Conservation (phyloP, 2,113 vertebrate species). For the Ptilorrhoa leucosticta region DNA sequence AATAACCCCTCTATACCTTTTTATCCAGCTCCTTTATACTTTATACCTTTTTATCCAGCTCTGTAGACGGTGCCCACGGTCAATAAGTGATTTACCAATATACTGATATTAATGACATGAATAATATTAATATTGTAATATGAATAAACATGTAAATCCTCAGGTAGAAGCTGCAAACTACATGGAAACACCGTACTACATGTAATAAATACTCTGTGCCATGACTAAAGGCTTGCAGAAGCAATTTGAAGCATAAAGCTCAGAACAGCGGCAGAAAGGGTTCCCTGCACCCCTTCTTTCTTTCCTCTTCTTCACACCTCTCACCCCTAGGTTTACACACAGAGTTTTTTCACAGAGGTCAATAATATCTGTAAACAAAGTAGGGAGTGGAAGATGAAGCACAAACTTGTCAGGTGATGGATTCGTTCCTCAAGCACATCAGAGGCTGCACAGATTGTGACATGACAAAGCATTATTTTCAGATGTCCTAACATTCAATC, state of each 20-base stretch:
- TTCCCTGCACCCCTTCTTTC: not conserved
- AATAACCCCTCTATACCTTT: not conserved
- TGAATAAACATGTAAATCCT: not conserved
- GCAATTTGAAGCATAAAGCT: not conserved
- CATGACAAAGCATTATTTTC: not conserved
- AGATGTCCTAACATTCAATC: not conserved
- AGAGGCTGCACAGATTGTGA: not conserved
- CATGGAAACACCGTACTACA: not conserved
- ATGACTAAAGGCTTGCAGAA: not conserved
- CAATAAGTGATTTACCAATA: not conserved
- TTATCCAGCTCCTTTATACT: not conserved
- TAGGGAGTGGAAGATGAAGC: not conserved
- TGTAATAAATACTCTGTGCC: not conserved
- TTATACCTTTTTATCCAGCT: not conserved
- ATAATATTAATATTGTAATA: not conserved
- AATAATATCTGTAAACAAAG: not conserved
- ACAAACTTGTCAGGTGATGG: not conserved
- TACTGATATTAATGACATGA: not conserved
- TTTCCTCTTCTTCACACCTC: not conserved
- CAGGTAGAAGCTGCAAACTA: not conserved
- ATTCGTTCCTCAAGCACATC: not conserved
- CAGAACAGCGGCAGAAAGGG: not conserved
- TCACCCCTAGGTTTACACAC: not conserved
- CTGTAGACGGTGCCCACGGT: not conserved
- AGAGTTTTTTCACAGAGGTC: not conserved